Evolutionary conservation across 2,888 invertebrate genomes (phyloP), one percentile per base, ranked within the genome.

Genomic region (Caenorhabditis japonica): DNA sequence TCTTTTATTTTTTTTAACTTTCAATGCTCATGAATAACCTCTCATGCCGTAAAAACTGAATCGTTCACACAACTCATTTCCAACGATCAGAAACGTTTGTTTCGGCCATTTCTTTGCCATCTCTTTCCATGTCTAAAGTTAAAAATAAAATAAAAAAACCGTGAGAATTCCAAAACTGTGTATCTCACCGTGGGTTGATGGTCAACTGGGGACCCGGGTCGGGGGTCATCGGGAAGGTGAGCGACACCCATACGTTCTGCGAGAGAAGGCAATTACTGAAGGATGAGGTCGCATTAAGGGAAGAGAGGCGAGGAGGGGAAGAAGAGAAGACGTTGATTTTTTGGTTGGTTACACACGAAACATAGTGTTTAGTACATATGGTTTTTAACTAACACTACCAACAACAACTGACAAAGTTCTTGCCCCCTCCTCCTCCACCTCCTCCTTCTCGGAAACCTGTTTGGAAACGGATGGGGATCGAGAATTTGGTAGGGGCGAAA

Each of bases 1-100:
- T 34, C 17, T n/a, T 34, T 12, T n/a, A 34, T 34, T 30, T 13
- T 15, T 17, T 47, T 47, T 36, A n/a, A 3, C 4, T 17, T 30
- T 10, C n/a, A n/a, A n/a, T n/a, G 10, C 30, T 30, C 30, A 7
- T 10, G 5, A 10, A 30, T 30, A 19, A 95, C 95, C 92, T 91
- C 94, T 92, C 93, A 95, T 93, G 87, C 97, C 97, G 92, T 97
- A 97, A 89, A 91, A 97, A 71, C 93, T 93, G 90, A 97, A 97
- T 83, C 97, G 91, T 89, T 97, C 97, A 90, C 97, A 97, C 89
- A 97, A 95, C 89, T 97, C 97, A 92, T 95, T 96, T 88, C 92
- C 92, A 80, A 97, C 91, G 85, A 97, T 96, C 89, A 76, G 69
- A 60, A 83, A 77, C 8, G 83, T 82, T 30, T 72, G 55, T 43